Evolutionary conservation across 2,113 vertebrate species (phyloP).

Genomic region (Tylochromis polylepis): DNA sequence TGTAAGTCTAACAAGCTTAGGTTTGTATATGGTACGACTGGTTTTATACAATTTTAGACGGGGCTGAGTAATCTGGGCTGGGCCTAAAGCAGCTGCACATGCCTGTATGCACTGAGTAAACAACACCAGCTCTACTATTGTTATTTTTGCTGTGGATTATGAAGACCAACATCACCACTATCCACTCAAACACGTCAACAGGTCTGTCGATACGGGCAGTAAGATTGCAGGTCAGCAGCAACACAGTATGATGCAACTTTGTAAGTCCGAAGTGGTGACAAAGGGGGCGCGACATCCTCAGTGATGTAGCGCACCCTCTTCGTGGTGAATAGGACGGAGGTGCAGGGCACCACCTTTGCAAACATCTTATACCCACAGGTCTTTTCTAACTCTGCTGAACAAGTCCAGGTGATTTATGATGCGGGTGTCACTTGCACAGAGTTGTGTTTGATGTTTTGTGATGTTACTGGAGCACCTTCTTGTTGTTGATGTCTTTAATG

Average conservation of each 20-base stretch:
- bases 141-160: neutral
- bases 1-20: neutral
- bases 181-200: neutral
- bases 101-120: neutral
- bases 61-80: neutral
- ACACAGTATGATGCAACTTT: neutral
- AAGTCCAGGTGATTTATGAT: neutral
- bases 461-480: too few species aligned
- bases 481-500: neutral
- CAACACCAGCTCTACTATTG: neutral
- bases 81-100: neutral
- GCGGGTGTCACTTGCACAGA: too few species aligned
- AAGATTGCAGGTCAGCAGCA: neutral
- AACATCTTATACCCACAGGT: neutral
- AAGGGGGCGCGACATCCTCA: neutral
- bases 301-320: neutral
- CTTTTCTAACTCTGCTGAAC: neutral
- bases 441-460: too few species aligned
- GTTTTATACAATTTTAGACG: neutral
- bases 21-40: neutral
- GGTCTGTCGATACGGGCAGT: neutral
- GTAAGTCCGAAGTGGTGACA: neutral
- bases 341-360: neutral
- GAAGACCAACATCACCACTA: neutral
- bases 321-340: neutral